Evolutionary conservation across 2,113 vertebrate genomes (phyloP).

Genomic region (Puffinus mauretanicus): DNA sequence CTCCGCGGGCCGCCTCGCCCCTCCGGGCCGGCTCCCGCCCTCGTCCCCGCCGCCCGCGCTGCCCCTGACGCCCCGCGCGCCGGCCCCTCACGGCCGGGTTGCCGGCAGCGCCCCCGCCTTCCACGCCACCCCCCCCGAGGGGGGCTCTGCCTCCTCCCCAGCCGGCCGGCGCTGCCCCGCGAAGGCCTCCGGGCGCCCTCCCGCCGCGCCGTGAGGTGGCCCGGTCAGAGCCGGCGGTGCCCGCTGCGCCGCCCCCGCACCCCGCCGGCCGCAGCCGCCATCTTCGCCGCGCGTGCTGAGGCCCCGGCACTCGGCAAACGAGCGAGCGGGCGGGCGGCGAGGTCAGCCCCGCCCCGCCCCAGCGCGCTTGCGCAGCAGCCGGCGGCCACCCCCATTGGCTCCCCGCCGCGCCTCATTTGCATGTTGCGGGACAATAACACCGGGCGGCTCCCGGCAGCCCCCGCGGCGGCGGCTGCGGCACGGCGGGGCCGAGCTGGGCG

Average conservation of each 20-base stretch:
- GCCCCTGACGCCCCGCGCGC: neutral
- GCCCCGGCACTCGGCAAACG: neutral
- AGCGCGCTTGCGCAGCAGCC: neutral
- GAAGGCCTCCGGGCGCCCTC: no score
- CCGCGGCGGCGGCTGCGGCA: neutral
- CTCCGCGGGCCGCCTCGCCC: neutral
- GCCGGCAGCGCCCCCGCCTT: neutral
- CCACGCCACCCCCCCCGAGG: neutral
- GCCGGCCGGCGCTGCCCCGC: no score
- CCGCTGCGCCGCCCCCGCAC: no score
- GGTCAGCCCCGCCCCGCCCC: neutral
- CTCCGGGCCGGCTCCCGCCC: neutral
- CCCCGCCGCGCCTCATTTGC: neutral
- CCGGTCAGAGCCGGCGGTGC: no score
- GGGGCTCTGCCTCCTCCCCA: no score
- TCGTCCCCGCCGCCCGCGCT: neutral
- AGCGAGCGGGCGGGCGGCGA: neutral
- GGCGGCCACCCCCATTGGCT: neutral
- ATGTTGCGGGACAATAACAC: slow-evolving; percentile 12
- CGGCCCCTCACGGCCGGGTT: neutral
- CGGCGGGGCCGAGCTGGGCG: neutral
- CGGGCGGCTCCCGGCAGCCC: neutral
- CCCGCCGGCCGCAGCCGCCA: no score
- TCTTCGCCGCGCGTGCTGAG: no score
- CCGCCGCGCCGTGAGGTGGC: no score